Evolutionary conservation across 2,113 vertebrate species (phyloP), one percentile per base, ranked within the genome.

Genomic region (Hippocampus comes): DNA sequence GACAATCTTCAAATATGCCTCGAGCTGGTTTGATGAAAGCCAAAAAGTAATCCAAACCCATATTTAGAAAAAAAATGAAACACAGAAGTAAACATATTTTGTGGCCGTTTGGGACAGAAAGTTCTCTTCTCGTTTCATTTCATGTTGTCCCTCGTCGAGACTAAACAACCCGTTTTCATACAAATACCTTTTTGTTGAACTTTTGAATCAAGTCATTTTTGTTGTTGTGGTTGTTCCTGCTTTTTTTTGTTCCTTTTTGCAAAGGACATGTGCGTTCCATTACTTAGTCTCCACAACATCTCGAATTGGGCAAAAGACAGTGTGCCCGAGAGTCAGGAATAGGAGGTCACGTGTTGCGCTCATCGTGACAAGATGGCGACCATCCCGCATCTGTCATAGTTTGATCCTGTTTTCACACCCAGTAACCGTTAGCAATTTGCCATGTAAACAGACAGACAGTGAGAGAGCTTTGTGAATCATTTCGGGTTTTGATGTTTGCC

Each of bases 231-330:
- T 42, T 72, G 23, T 10, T 57, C 5, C 5, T 38, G 34, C 10
- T 30, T 30, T 51, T 60, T 55, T 73, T 56, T 63, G 56, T 60
- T 55, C 27, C 64, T 53, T 73, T 78, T 77, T 53, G 76, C 9
- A 82, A 63, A 73, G 85, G 75, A 66, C 89, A 89, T 83, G 76
- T 63, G 83, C 84, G 87, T 86, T 85, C 79, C 71, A 87, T 90
- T 87, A 88, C 76, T 76, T 82, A n/a, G 79, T 68, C 71, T 68
- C 67, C 68, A 74, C 81, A 85, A 89, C 79, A 86, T 82, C 77
- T 74, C 68, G 89, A 85, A 85, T 86, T 85, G 83, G 84, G 76
- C 78, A 86, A 82, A 87, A 75, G 80, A 81, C 79, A 82, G 9
- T 10, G 68, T 81, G 72, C 86, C 83, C 70, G 65, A 77, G 14